Evolutionary conservation across 2,113 vertebrate species (phyloP), one percentile per base, ranked within the genome.

Genomic region (Calidris pygmaea): DNA sequence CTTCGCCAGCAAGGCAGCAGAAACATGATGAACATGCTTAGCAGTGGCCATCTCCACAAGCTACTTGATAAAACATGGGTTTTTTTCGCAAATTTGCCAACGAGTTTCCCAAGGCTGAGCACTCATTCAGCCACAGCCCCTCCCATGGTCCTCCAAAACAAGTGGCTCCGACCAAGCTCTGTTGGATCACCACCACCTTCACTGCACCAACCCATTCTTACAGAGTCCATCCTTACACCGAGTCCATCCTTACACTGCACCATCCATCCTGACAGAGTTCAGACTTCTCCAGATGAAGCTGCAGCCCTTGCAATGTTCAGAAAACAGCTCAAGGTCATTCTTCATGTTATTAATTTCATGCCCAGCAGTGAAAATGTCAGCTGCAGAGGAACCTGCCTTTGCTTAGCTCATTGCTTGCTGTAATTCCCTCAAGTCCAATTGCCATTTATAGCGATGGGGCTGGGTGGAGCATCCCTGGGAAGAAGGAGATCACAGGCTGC

Each of bases 391-490:
- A 95, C 81, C 89, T 93, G 92, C 70, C n/a, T 52, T 58, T 73
- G 86, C 66, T 89, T n/a, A 73, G 80, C 37, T 65, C 2, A 0
- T 4, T 66, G 66, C 79, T 63, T 55, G 84, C 63, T 85, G 10
- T 48, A 95, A 94, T 80, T 89, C 91, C 93, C 94, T 21, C 1
- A 85, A 95, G 89, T 67, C 45, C 45, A 83, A 95, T 35, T 82
- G 86, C 77, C 77, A 95, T 95, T 95, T 94, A 83, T 85, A 95
- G 94, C 0, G 1, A 70, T 35, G n/a, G 74, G 34, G 53, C 73
- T 92, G 88, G 89, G 94, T 94, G 91, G 87, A 97, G 81, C 70
- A 1, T 76, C 87, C 80, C 93, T 95, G 91, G 89, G 95, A 97
- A 95, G 92, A 5, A 50, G 58, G 84, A 87, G 92, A 96, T 91